phyloP scores from a whole-genome alignment of 2,113 vertebrate genomes.

The Eira barbara region DNA sequence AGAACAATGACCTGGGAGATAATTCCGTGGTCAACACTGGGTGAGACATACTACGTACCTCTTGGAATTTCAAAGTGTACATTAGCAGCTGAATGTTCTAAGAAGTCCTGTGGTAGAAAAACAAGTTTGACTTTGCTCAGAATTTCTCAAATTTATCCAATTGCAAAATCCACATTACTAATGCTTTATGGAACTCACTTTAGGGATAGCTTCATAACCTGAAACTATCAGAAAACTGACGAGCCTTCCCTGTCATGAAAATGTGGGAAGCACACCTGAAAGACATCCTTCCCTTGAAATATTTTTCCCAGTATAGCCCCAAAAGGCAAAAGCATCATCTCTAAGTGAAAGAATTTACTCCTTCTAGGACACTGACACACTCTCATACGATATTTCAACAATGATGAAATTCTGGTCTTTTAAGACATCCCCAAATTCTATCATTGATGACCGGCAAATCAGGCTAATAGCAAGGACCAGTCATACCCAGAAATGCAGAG shows the following conservation, averaged over 20 bases:
- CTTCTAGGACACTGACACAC: background rate
- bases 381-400: background rate
- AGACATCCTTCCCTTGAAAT: background rate
- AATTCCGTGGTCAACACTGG: background rate
- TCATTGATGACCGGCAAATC: background rate
- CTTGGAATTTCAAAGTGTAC: background rate
- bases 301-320: background rate
- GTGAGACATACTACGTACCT: fast-evolving
- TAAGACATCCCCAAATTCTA: background rate
- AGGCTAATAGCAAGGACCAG: background rate
- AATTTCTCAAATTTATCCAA: background rate
- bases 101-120: background rate
- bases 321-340: background rate
- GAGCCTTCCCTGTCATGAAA: background rate
- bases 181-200: background rate
- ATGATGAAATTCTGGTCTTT: background rate
- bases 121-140: background rate
- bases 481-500: background rate
- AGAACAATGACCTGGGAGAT: background rate
- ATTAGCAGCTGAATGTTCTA: background rate
- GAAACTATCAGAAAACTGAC: background rate
- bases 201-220: background rate
- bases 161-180: background rate
- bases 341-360: background rate
- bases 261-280: background rate